These are phyloP conservation scores for Tipula unca DNA, from an alignment of 2,888 invertebrate genomes.

Conservation along the genomic window DNA sequence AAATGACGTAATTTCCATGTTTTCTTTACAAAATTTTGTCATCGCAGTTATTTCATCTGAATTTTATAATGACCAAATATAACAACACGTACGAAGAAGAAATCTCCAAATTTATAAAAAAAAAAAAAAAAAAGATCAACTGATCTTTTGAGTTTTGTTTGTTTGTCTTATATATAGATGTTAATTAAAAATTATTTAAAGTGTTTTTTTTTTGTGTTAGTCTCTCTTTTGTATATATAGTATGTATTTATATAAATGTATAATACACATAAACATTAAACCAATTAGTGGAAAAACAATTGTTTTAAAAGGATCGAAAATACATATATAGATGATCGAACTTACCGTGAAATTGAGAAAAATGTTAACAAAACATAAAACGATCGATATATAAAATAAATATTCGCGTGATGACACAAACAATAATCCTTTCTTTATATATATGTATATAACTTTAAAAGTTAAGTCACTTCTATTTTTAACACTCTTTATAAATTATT, in stretches of 20 bases:
- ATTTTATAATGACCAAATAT: not conserved
- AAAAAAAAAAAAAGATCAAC: not conserved
- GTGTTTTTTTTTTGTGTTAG: not conserved
- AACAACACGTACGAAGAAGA: not conserved
- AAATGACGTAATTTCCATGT: not conserved
- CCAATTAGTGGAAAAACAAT: not conserved
- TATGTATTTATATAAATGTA: not conserved
- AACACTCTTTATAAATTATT: not conserved
- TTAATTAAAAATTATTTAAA: not conserved
- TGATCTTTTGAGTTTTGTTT: not conserved
- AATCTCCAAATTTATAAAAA: not conserved
- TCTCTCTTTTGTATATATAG: not conserved
- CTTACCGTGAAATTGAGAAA: not conserved
- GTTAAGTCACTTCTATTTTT: slow-evolving; percentile 8
- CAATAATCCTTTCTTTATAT: not conserved
- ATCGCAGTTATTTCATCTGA: not conserved
- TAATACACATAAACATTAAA: slow-evolving; percentile 4
- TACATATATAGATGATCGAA: not conserved
- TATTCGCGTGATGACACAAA: not conserved
- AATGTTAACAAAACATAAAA: not conserved
- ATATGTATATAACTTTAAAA: not conserved
- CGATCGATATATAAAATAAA: not conserved
- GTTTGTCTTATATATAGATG: not conserved
- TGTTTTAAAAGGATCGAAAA: not conserved
- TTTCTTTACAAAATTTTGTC: not conserved